A percentile compares a stretch with the other conserved stretches of the same genome.
Evolutionary conservation across 1,140 invertebrate species (phyloP).

Genomic region (Steinernema khuongi): DNA sequence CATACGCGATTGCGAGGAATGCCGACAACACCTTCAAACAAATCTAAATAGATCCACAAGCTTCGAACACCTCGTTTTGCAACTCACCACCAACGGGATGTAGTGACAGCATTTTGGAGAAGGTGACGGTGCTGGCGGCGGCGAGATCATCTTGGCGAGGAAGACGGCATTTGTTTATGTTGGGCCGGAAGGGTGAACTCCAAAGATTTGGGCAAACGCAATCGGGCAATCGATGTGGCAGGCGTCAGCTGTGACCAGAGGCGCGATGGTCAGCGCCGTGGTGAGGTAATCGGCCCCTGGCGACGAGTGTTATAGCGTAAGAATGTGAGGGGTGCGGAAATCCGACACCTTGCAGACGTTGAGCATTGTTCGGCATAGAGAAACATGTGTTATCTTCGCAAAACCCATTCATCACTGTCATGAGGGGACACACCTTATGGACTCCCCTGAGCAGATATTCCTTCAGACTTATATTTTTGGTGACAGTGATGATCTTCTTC

Average conservation of each 20-base stretch:
- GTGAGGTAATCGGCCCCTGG: neutral
- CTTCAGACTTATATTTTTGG: no score
- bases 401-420: no score
- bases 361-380: no score
- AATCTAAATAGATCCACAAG: neutral
- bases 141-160: neutral
- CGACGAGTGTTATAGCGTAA: no score
- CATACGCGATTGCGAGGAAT: neutral
- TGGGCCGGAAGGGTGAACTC: neutral
- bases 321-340: no score
- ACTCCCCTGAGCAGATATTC: no score
- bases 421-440: no score
- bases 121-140: neutral
- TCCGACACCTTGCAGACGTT: no score
- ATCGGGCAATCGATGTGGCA: neutral
- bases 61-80: neutral
- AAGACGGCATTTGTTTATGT: neutral
- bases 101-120: constrained; percentile 12
- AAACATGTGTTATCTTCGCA: no score
- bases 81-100: constrained; percentile 2
- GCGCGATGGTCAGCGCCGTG: neutral
- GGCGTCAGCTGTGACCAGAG: neutral
- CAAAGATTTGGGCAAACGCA: neutral
- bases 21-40: constrained; percentile 13
- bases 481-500: no score